Percentiles rank a stretch among this genome's conserved stretches.
Conservation (phyloP, 2,113 vertebrate genomes). For the Axis porcinus region DNA sequence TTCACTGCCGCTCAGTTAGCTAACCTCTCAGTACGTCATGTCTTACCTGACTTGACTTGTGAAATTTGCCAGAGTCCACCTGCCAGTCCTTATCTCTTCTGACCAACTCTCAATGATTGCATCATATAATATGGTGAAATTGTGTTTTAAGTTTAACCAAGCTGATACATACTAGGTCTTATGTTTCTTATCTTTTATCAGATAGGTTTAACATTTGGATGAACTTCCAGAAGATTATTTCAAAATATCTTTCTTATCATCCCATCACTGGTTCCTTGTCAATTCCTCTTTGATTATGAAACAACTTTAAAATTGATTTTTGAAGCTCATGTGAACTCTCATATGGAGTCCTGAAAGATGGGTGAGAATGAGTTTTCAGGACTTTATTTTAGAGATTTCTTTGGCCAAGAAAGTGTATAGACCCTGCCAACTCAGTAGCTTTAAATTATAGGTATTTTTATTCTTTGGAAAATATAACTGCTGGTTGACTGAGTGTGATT, state of each 20-base stretch:
- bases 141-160: constrained; percentile 23
- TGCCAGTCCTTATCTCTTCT: not conserved
- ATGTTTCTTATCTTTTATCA: not conserved
- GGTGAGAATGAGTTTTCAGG: constrained; percentile 1
- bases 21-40: not conserved
- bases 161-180: not conserved
- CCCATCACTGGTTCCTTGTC: not conserved
- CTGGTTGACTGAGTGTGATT: not conserved
- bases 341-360: not conserved
- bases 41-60: not conserved
- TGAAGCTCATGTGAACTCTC: not conserved
- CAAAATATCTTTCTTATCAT: constrained; percentile 11
- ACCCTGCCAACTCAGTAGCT: not conserved
- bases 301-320: constrained; percentile 14
- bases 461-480: not conserved
- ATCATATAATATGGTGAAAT: constrained; percentile 22
- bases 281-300: not conserved
- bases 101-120: not conserved
- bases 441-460: not conserved
- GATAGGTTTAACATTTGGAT: constrained; percentile 25
- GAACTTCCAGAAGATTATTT: constrained; percentile 25
- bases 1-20: not conserved
- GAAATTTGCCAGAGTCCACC: not conserved
- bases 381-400: not conserved
- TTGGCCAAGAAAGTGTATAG: not conserved